Evolutionary conservation across 2,888 invertebrate species (phyloP), one percentile per base, ranked within the genome.

Genomic region (Heliconius erato): DNA sequence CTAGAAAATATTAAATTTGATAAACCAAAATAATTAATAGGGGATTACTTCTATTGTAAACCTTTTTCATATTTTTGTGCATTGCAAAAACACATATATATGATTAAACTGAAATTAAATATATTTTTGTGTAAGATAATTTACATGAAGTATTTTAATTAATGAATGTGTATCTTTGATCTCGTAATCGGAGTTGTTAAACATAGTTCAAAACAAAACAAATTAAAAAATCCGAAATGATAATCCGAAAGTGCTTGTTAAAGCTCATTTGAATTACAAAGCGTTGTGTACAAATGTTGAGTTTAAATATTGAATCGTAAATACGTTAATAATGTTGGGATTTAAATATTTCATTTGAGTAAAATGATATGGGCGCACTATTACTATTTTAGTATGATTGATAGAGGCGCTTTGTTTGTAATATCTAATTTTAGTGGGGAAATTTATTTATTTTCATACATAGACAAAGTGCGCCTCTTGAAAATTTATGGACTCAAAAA

Each of bases 181-280:
- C 16, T 68, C 32, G 35, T 68, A 19, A 14, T 68, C 32, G 32
- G 32, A 69, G 69, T 23, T 23, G 19, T 69, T 69, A 35, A 35
- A 68, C 32, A 32, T 69, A 11, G 35, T 69, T 35, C 16, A 9
- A 69, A 69, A 35, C 3, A 69, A 69, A 35, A 40, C 35, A 35
- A 23, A 69, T 40, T 11, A 40, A n/a, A 35, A 71, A 71, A 40
- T 40, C 5, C 40, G 4, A 35, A 40, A 40, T 71, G 69, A 40
- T 40, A n/a, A 40, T 71, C 35, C 12, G 40, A 40, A 71, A 40
- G n/a, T 40, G 69, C 19, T 23, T 69, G 69, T 35, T 69, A n/a
- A 68, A 32, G 14, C 32, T 68, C 35, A 68, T 69, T 69, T 69
- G 69, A 35, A 40, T 69, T 69, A n/a, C n/a, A 71, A 71, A 44